phyloP scores from a whole-genome alignment of 2,888 invertebrate species.

The Leucophenga montana region DNA sequence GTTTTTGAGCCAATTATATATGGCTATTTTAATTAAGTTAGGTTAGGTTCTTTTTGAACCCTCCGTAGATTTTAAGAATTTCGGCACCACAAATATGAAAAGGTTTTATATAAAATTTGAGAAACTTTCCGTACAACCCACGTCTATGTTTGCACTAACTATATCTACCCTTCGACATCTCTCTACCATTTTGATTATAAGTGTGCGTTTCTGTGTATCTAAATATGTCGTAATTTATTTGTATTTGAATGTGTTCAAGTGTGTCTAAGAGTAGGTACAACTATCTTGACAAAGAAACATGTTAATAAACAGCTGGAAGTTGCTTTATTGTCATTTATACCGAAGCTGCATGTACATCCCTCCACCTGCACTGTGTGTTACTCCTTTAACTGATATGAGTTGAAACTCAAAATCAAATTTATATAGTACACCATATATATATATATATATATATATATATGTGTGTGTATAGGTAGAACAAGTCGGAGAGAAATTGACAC shows the following conservation, averaged over 20 bases:
- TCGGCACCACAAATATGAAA: too few relatives aligned
- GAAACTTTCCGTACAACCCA: too few relatives aligned
- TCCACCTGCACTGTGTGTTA: background rate
- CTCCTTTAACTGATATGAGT: background rate
- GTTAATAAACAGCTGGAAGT: constrained; percentile 66
- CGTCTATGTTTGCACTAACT: too few relatives aligned
- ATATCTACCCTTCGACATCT: too few relatives aligned
- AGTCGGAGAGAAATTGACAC: background rate
- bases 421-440: background rate
- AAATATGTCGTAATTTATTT: constrained; percentile 3
- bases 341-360: background rate
- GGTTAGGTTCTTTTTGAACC: too few relatives aligned
- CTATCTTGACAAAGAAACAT: constrained; percentile 58
- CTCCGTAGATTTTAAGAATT: too few relatives aligned
- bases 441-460: background rate
- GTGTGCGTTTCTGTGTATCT: background rate
- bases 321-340: constrained; percentile 60
- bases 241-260: constrained; percentile 16
- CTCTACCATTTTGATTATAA: too few relatives aligned
- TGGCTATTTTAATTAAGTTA: too few relatives aligned
- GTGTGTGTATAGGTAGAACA: too few relatives aligned
- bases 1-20: too few relatives aligned
- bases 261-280: constrained; percentile 37
- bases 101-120: too few relatives aligned
- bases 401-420: constrained; percentile 40